Conservation (phyloP, 2,113 vertebrate genomes). For the Cyphomyrus plagiostoma region DNA sequence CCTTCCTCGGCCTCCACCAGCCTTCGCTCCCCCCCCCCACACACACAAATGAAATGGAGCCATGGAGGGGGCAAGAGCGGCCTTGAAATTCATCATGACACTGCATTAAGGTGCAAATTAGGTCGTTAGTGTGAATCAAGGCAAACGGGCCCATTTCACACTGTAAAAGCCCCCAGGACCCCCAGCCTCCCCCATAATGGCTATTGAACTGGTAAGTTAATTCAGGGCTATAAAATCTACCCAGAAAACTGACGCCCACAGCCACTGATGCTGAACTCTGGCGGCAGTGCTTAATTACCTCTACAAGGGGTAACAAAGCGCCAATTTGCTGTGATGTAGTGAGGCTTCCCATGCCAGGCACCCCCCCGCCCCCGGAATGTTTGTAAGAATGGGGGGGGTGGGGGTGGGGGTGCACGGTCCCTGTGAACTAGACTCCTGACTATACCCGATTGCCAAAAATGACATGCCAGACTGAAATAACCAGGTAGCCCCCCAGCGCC, state of each 20-base stretch:
- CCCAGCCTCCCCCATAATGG: conserved; percentile 19
- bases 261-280: conserved; percentile 5
- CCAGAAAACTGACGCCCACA: conserved; percentile 14
- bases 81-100: background rate
- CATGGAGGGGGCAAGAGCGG: background rate
- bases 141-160: background rate
- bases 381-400: too few species aligned
- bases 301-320: conserved; percentile 13
- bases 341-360: background rate
- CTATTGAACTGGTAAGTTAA: conserved; percentile 28
- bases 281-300: conserved; percentile 16
- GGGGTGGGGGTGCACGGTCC: too few species aligned
- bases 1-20: background rate
- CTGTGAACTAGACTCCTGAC: conserved; percentile 4
- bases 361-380: background rate
- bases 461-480: background rate
- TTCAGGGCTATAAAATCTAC: conserved; percentile 22
- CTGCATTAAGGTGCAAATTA: background rate
- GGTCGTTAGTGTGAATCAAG: conserved; percentile 4
- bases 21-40: background rate
- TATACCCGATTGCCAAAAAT: background rate
- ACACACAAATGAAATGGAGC: background rate
- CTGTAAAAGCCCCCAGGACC: background rate
- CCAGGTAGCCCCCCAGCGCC: background rate
- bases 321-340: conserved; percentile 9